Evolutionary conservation across 2,797 vertebrate genomes (phyloP).

Genomic region (Danio tinwini): DNA sequence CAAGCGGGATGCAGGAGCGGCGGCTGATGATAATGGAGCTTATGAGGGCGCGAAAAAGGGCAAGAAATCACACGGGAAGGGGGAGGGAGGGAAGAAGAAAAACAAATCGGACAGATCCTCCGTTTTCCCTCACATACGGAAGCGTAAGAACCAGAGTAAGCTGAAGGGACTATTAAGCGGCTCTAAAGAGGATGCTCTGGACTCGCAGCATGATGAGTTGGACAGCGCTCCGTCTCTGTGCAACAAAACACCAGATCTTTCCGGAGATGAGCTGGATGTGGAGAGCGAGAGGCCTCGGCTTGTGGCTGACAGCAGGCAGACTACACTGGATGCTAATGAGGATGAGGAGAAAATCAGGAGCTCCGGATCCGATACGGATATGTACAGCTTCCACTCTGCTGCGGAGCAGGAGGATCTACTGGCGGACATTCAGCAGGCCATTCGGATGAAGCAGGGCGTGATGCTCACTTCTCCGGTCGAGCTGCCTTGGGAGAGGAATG

Average conservation of each 20-base stretch:
- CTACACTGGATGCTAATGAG: conserved; percentile 65
- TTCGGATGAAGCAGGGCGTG: conserved; percentile 85
- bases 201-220: conserved; percentile 71
- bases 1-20: conserved; percentile 85
- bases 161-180: conserved; percentile 80
- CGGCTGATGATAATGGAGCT: conserved; percentile 82
- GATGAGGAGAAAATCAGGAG: conserved; percentile 88
- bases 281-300: conserved; percentile 78
- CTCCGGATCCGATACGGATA: conserved; percentile 95
- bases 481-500: conserved; percentile 70
- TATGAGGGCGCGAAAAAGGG: conserved; percentile 86
- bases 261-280: conserved; percentile 83
- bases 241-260: conserved; percentile 90
- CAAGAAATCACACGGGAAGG: conserved; percentile 39
- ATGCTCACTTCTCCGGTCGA: conserved; percentile 65
- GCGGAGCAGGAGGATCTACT: conserved; percentile 96
- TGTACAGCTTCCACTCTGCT: conserved; percentile 97
- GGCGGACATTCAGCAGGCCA: conserved; percentile 95
- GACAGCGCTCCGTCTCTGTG: conserved; percentile 80
- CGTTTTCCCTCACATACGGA: conserved; percentile 93
- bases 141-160: conserved; percentile 85
- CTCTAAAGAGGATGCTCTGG: conserved; percentile 88
- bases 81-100: conserved; percentile 84
- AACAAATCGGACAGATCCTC: conserved; percentile 89
- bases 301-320: conserved; percentile 69